Conservation (phyloP, 53 echinoderm and acorn worm species). For the Luidia sarsii region DNA sequence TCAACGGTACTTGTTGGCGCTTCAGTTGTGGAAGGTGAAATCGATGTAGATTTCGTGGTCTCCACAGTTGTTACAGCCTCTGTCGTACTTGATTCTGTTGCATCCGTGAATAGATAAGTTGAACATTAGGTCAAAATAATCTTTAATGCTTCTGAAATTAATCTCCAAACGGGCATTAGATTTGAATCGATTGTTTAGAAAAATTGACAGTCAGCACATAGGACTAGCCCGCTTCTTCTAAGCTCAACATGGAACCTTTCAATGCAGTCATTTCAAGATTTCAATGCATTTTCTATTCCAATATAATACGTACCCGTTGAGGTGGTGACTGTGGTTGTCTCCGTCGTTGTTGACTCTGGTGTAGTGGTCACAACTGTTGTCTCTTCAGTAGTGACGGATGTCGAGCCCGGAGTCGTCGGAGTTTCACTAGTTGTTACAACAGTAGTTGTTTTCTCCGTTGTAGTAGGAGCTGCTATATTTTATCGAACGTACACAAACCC, state of each 20-base stretch:
- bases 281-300: too few relatives aligned
- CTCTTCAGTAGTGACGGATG: neutral
- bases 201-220: neutral
- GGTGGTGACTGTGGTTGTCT: neutral
- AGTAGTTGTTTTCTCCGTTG: neutral
- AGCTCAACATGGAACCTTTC: too few relatives aligned
- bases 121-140: too few relatives aligned
- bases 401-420: neutral
- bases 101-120: too few relatives aligned
- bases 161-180: too few relatives aligned
- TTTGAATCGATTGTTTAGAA: neutral
- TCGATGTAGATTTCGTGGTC: neutral
- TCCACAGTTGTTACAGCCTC: neutral
- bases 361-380: constrained; percentile 2
- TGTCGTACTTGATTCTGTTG: neutral
- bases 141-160: neutral
- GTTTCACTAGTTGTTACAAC: neutral
- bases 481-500: too few relatives aligned
- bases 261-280: too few relatives aligned
- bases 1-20: constrained; percentile 23
- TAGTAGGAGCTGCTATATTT: neutral
- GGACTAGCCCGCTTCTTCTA: neutral
- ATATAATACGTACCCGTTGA: neutral
- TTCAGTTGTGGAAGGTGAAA: constrained; percentile 9
- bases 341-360: neutral